A percentile compares a stretch with the other conserved stretches of the same genome.
Evolutionary conservation across 2,113 vertebrate species (phyloP).

Genomic region (Mastomys coucha): DNA sequence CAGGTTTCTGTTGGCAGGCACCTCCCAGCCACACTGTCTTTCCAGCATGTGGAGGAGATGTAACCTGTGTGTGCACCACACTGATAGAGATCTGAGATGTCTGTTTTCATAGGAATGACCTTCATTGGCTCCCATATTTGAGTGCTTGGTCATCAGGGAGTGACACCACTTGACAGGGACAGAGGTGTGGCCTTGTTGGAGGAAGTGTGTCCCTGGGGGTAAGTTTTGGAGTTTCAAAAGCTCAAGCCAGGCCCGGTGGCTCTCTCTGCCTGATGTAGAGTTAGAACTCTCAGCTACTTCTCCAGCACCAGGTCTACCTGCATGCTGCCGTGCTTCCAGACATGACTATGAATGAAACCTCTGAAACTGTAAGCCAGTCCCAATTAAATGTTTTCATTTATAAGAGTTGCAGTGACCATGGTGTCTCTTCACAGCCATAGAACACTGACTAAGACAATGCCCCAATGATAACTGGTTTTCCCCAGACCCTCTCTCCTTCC

Average conservation of each 20-base stretch:
- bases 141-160: background rate
- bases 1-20: fast-evolving
- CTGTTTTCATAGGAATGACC: fast-evolving
- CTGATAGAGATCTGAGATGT: background rate
- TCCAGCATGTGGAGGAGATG: fast-evolving
- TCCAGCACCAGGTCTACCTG: background rate
- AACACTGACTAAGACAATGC: background rate
- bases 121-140: background rate
- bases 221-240: background rate
- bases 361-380: background rate
- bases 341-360: background rate
- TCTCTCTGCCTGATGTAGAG: background rate
- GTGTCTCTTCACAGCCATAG: background rate
- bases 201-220: background rate
- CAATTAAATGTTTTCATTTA: background rate
- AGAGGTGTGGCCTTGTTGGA: background rate
- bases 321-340: background rate
- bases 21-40: background rate
- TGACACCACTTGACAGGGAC: background rate
- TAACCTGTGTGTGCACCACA: fast-evolving
- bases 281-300: background rate
- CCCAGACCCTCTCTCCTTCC: background rate
- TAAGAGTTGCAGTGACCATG: background rate
- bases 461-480: background rate
- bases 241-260: background rate